Percentiles rank a stretch among this genome's conserved stretches.
Evolutionary conservation across 2,888 invertebrate genomes (phyloP).

Genomic region (Auanema freiburgensis): DNA sequence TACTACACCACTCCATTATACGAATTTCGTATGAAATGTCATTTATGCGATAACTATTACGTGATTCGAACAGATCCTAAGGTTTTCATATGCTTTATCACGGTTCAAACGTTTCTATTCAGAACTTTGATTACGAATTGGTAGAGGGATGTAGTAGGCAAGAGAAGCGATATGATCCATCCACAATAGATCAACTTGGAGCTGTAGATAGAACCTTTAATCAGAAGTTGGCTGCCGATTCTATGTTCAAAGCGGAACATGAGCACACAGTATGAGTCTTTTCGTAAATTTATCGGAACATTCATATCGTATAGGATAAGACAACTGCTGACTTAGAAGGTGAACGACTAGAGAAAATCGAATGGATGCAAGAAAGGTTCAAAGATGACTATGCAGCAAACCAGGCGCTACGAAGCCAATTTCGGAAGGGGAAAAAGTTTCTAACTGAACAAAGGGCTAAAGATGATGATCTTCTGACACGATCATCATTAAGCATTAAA

Average conservation of each 20-base stretch:
- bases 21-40: slow-evolving; percentile 98
- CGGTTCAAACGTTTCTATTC: slow-evolving; percentile 50
- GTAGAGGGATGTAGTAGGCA: slow-evolving; percentile 91
- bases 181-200: slow-evolving; percentile 72
- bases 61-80: slow-evolving; percentile 97
- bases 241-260: slow-evolving; percentile 97
- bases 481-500: slow-evolving; percentile 44
- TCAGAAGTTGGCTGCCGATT: slow-evolving; percentile 86
- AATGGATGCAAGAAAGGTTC: slow-evolving; percentile 79
- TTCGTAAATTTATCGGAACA: slow-evolving; percentile 3
- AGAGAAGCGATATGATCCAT: slow-evolving; percentile 97
- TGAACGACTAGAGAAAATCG: slow-evolving; percentile 86
- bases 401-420: slow-evolving; percentile 79
- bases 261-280: slow-evolving; percentile 72
- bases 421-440: slow-evolving; percentile 51
- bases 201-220: slow-evolving; percentile 80
- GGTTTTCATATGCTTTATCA: slow-evolving; percentile 67
- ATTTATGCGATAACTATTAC: slow-evolving; percentile 93
- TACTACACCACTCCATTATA: slow-evolving; percentile 96
- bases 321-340: slow-evolving; percentile 78
- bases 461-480: slow-evolving; percentile 47
- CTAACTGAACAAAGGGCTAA: slow-evolving; percentile 46
- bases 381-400: slow-evolving; percentile 91
- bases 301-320: slow-evolving; percentile 48
- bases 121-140: slow-evolving; percentile 95